Evolutionary conservation across 1,140 invertebrate species (phyloP), one percentile per base, ranked within the genome.

Genomic region (Calliopsis andreniformis): DNA sequence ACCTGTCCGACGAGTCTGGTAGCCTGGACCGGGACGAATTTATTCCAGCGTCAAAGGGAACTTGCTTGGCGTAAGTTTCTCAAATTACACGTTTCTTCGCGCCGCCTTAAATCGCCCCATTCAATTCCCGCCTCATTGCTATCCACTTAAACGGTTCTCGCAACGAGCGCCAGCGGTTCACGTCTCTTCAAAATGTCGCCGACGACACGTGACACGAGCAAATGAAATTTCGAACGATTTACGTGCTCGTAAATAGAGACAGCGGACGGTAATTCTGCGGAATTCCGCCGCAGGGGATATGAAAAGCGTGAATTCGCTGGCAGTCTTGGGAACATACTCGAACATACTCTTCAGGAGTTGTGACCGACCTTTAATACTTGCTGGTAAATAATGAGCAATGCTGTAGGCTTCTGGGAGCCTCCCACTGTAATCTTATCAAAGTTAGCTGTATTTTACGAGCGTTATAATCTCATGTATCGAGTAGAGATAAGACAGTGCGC

Each of bases 41-140:
- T 87, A 93, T 96, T 73, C 94, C 95, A 7, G 95, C 95, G 2
- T 93, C 93, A 25, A 94, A 94, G 87, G 95, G 95, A 77, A 93
- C 93, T 43, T 95, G 93, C 77, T 92, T 96, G 70, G 93, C 93
- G 95, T 96, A 92, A 95, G 95, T 93, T 71, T 62, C 67, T 39
- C 49, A 59, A 79, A 18, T 10, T 55, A 16, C 53, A 45, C 12
- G 35, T 30, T 42, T 23, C 23, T 12, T 3, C 18, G 8, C 25
- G 30, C 14, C 14, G 18, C 16, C 28, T 10, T 0, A 18, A 14
- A 14, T 14, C 12, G 3, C 4, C 32, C 10, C 12, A 2, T n/a
- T 2, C 23, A 59, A 14, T 20, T 5, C 8, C 0, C n/a, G 39
- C 32, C 23, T 23, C 2, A 20, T 8, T n/a, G 23, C 25, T 10